Evolutionary conservation across 2,113 vertebrate species (phyloP).

Genomic region (Addax nasomaculatus): DNA sequence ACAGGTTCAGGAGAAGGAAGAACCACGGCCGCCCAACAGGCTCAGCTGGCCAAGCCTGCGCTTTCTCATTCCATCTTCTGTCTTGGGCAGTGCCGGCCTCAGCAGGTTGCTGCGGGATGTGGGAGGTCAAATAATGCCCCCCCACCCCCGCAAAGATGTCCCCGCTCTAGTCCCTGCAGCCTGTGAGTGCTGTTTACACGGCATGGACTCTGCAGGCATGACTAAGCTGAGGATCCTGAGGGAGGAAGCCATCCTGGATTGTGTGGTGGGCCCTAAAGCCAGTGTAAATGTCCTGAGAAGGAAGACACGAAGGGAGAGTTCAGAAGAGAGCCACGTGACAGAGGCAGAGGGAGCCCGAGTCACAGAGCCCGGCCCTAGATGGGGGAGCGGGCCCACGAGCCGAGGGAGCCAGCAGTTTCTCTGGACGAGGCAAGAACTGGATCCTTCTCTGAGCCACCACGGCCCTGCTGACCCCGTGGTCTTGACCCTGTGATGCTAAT

Average conservation of each 20-base stretch:
- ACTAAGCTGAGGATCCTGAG: not conserved
- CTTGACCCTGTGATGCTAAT: not conserved
- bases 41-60: not conserved
- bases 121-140: accelerated
- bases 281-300: not conserved
- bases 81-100: not conserved
- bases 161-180: not conserved
- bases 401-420: not conserved
- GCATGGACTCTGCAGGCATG: not conserved
- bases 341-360: not conserved
- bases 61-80: not conserved
- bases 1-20: not conserved
- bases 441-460: not conserved
- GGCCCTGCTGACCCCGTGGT: not conserved
- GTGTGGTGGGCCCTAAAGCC: not conserved
- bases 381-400: not conserved
- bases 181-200: not conserved
- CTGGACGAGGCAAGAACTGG: not conserved
- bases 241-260: not conserved
- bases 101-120: not conserved
- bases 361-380: not conserved
- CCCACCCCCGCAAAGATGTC: accelerated
- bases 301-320: not conserved
- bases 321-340: not conserved
- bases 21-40: not conserved